These are phyloP conservation scores for Proteles cristata DNA, from an alignment of 2,113 vertebrate species.

Conservation along the genomic window DNA sequence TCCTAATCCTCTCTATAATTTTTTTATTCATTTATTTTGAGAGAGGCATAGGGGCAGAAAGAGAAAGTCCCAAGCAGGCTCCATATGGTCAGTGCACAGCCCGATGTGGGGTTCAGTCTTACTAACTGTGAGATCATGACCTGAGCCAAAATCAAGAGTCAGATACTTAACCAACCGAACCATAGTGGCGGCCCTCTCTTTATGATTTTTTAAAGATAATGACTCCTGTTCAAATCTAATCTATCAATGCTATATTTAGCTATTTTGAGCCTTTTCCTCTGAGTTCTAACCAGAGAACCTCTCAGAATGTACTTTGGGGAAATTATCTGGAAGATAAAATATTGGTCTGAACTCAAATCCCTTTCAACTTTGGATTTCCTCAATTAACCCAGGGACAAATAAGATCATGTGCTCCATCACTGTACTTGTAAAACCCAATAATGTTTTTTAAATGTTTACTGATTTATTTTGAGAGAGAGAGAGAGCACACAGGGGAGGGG, in stretches of 20 bases:
- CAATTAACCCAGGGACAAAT: constrained; percentile 9
- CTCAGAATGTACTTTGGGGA: background rate
- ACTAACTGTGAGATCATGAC: too few relatives aligned
- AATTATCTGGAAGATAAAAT: constrained; percentile 53
- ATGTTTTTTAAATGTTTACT: background rate
- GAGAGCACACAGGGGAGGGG: too few relatives aligned
- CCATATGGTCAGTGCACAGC: too few relatives aligned
- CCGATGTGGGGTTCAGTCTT: too few relatives aligned
- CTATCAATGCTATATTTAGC: background rate
- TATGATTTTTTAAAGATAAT: constrained; percentile 6
- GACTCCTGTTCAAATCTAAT: background rate
- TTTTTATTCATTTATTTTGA: too few relatives aligned
- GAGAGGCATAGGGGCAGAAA: too few relatives aligned
- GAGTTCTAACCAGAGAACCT: constrained; percentile 24
- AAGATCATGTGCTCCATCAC: background rate
- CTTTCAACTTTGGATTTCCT: background rate
- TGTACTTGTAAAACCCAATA: background rate
- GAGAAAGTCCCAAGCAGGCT: too few relatives aligned
- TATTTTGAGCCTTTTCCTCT: background rate
- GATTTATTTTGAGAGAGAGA: too few relatives aligned
- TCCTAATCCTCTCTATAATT: background rate
- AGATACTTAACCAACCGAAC: too few relatives aligned
- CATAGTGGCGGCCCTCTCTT: too few relatives aligned
- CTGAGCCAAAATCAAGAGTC: too few relatives aligned
- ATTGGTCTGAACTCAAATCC: background rate